Base-by-base conservation (phyloP, 2,113 vertebrate species). In the Bufo bufo region DNA sequence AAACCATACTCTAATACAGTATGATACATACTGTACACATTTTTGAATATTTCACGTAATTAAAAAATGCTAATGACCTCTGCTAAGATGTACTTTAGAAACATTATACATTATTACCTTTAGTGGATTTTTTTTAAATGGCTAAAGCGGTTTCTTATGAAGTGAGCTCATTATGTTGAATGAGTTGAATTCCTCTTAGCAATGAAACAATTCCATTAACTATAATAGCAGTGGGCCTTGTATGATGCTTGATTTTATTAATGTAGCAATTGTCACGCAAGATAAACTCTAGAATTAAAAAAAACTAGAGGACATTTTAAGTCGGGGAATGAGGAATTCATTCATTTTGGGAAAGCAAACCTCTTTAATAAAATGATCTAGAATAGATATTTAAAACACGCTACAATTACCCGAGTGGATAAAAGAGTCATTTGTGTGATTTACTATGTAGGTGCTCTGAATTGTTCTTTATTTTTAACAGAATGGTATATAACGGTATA, bases 161-260 rank as follows among this genome's bases (percentile, higher is more conserved):
- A 87, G 77, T 16, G 43, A 80, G 77, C 58, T 87, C 85, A 87
- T 87, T 87, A 80, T 52, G 75, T 87, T 17, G 85, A 87, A 87
- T 87, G 59, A 87, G 77, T 54, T 87, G 77, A 87, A 87, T 87
- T 87, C 85, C 85, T 87, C 77, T 87, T 87, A 87, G 80, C 77
- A 80, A 54, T 80, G 85, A 87, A 87, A 87, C 85, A 80, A 87
- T 87, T 69, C 75, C 85, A 87, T 87, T 87, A 87, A 66, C 85
- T 69, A 80, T 87, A 80, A 87, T 87, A 87, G 85, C 85, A 87
- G 69, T 58, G 75, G 49, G 75, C 85, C 77, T 87, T 80, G 61
- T 80, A 87, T 87, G 85, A 87, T 87, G 75, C 85, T 87, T 87
- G 77, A 66, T 78, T 80, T 80, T 87, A 87, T 87, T 87, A 87